Evolutionary conservation across 2,113 vertebrate genomes (phyloP), one percentile per base, ranked within the genome.

Genomic region (Girardinichthys multiradiatus): DNA sequence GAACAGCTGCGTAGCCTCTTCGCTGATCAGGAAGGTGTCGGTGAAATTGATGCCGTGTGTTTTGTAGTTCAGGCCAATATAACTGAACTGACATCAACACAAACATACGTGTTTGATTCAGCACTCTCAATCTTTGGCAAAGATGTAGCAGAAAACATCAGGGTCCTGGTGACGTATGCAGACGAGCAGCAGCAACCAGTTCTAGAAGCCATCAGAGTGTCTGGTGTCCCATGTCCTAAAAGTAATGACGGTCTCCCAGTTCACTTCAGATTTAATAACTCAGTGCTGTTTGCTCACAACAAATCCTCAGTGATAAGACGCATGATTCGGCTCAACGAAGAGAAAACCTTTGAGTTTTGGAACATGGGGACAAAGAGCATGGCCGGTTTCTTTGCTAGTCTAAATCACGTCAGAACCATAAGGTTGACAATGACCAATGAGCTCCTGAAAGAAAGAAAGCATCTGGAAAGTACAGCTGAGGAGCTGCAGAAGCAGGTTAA

Each of bases 201-300:
- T 74, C 70, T 86, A 0, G 74, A 82, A 9, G 84, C 84, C 14
- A 80, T 86, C 10, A 86, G 65, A 1, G 51, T 1, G 1, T 31
- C 84, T 6, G 33, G 29, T 0, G 62, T 82, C 6, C 77, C 73
- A 13, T 80, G 84, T 70, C 73, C 84, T 2, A 74, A 65, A 77
- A 70, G 57, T 3, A 27, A 77, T 3, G 15, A 68, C 0, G 60
- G 67, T 0, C 42, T 77, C 21, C 80, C 84, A 4, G 54, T 62
- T 71, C 70, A 86, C 67, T 86, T 80, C 45, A 83, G 68, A 0
- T 86, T 83, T 59, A 80, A 86, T 42, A 80, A 77, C 60, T 62
- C 60, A 62, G 60, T 12, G 0, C 15, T 82, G 3, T 86, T 80
- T 64, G 51, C 70, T 61, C n/a, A 66, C 0, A 80, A 83, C 70